A percentile compares a stretch with the other conserved stretches of the same genome.
phyloP scores from a whole-genome alignment of 2,888 invertebrate species.

The Ectropis crepuscularia region DNA sequence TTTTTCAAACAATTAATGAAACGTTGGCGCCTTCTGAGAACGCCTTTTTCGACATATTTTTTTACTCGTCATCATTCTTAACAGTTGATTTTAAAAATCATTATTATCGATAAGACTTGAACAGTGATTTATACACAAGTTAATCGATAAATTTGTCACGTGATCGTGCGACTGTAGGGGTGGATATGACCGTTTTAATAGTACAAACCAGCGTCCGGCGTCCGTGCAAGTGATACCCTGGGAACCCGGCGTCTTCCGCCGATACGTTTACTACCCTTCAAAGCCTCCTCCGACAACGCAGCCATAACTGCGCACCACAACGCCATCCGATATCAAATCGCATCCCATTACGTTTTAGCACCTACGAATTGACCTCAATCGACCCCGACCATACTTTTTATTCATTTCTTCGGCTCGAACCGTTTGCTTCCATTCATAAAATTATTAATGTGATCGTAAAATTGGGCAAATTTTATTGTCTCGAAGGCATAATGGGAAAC shows the following conservation, averaged over 20 bases:
- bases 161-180: constrained; percentile 36
- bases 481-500: constrained; percentile 84
- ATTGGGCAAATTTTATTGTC: constrained; percentile 85
- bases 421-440: constrained; percentile 84
- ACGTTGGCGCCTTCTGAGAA: too few relatives aligned
- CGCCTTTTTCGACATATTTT: too few relatives aligned
- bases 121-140: not conserved
- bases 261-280: constrained; percentile 52
- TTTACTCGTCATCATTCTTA: too few relatives aligned
- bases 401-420: constrained; percentile 77
- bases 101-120: constrained; percentile 20
- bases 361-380: constrained; percentile 72
- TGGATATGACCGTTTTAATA: constrained; percentile 41
- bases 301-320: constrained; percentile 49
- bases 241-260: constrained; percentile 77
- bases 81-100: not conserved
- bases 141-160: constrained; percentile 35
- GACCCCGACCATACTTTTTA: constrained; percentile 67
- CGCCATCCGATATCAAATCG: constrained; percentile 44
- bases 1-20: too few relatives aligned
- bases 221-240: constrained; percentile 80
- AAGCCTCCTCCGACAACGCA: constrained; percentile 55
- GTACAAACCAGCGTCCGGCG: constrained; percentile 73
- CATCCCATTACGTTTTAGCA: constrained; percentile 68
- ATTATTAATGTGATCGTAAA: constrained; percentile 85